Conservation (phyloP, 2,797 vertebrate species). For the Coregonus suidteri region DNA sequence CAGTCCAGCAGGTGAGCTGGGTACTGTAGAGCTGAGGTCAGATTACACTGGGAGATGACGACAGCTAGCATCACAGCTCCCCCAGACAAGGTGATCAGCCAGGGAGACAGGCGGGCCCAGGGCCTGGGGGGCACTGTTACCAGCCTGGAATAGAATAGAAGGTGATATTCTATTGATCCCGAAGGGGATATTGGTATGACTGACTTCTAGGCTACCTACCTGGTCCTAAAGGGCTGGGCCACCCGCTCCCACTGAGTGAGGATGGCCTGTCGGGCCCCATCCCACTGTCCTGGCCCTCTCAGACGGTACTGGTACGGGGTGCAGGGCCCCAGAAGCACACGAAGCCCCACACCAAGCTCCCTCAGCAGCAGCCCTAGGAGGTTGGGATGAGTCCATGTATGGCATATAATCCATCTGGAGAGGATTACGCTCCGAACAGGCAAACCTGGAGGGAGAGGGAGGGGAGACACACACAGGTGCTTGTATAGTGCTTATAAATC, state of each 20-base stretch:
- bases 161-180: too few species aligned
- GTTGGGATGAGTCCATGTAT: slow-evolving; percentile 84
- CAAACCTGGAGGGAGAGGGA: slow-evolving; percentile 72
- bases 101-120: too few species aligned
- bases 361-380: slow-evolving; percentile 74
- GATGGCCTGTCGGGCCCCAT: slow-evolving; percentile 79
- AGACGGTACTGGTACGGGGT: slow-evolving; percentile 82
- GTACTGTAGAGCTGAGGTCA: not conserved
- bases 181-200: too few species aligned
- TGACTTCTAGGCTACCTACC: slow-evolving; percentile 9
- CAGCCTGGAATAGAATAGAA: too few species aligned
- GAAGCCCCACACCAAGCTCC: slow-evolving; percentile 77
- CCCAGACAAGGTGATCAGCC: not conserved
- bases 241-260: slow-evolving; percentile 80
- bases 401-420: slow-evolving; percentile 84
- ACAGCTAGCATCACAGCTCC: not conserved
- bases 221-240: slow-evolving; percentile 76
- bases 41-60: not conserved
- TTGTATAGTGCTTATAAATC: too few species aligned
- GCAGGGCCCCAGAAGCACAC: slow-evolving; percentile 76
- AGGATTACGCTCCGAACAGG: slow-evolving; percentile 83
- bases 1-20: not conserved
- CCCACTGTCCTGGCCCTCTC: slow-evolving; percentile 65
- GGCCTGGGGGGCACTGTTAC: too few species aligned
- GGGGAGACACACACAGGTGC: not conserved